A percentile compares a stretch with the other conserved stretches of the same genome.
Evolutionary conservation across 2,888 invertebrate species (phyloP).

Genomic region (Xestia rhomboidea): DNA sequence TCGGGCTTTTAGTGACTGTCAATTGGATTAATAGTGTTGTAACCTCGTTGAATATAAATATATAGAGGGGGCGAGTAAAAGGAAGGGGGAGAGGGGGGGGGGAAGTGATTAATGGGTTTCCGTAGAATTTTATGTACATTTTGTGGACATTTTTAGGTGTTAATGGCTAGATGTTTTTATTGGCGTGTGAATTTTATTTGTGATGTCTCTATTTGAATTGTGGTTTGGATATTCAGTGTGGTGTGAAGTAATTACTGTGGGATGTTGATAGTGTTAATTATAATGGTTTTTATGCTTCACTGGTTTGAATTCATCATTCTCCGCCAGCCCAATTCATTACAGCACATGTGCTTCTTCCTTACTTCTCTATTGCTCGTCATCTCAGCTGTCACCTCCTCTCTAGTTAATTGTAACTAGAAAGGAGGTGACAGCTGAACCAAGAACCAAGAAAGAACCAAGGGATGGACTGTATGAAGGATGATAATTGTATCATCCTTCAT

Average conservation of each 20-base stretch:
- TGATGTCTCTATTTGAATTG: conserved; percentile 41
- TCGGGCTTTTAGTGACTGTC: conserved; percentile 68
- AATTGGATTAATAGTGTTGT: conserved; percentile 69
- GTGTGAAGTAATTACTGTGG: conserved; percentile 13
- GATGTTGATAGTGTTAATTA: conserved; percentile 19
- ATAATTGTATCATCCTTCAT: background rate
- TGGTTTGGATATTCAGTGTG: conserved; percentile 24
- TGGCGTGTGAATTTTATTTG: conserved; percentile 46
- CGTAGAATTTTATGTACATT: conserved; percentile 39
- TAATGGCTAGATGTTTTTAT: conserved; percentile 49
- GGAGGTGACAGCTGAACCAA: no score
- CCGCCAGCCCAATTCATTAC: background rate
- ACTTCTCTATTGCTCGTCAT: background rate
- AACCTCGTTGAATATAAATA: conserved; percentile 61
- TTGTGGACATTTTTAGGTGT: conserved; percentile 48
- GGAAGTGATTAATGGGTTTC: conserved; percentile 49
- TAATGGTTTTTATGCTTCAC: background rate
- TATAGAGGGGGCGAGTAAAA: conserved; percentile 6
- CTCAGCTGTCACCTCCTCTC: background rate
- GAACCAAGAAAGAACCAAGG: no score
- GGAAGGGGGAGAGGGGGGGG: background rate
- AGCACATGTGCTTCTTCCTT: background rate
- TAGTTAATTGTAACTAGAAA: no score
- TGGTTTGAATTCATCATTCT: background rate
- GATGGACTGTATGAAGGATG: no score